phyloP scores from a whole-genome alignment of 2,888 invertebrate genomes.

The Caenorhabditis plicata region DNA sequence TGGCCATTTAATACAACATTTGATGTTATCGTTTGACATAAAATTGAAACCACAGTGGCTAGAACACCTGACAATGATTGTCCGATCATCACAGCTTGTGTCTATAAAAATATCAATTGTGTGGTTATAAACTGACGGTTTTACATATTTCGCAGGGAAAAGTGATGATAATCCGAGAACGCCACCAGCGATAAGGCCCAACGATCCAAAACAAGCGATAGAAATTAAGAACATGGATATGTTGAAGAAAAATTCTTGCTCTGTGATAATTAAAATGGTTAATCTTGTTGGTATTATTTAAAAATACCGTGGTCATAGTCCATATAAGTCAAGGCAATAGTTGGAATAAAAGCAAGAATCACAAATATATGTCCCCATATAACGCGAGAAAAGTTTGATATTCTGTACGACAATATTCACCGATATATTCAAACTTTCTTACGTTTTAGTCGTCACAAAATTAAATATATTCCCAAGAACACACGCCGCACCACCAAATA shows the following conservation, averaged over 20 bases:
- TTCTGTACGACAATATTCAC: constrained; percentile 14
- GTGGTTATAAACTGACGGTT: constrained; percentile 2
- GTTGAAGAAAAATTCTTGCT: constrained; percentile 41
- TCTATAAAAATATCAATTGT: constrained; percentile 25
- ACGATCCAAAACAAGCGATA: constrained; percentile 40
- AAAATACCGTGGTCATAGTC: constrained; percentile 38
- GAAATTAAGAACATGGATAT: constrained; percentile 35
- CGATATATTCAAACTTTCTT: neutral
- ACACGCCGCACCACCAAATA: constrained; percentile 41
- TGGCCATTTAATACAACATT: constrained; percentile 43
- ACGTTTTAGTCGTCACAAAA: constrained; percentile 37
- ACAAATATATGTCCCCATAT: constrained; percentile 45
- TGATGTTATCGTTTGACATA: constrained; percentile 36
- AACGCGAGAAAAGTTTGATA: constrained; percentile 42
- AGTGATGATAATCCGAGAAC: constrained; percentile 40
- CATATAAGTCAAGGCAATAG: constrained; percentile 37
- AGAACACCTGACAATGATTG: constrained; percentile 44
- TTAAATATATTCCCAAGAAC: constrained; percentile 44
- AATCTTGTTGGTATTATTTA: neutral
- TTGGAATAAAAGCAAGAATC: constrained; percentile 40
- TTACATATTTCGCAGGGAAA: constrained; percentile 38
- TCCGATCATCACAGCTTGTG: constrained; percentile 47
- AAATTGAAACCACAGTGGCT: constrained; percentile 24
- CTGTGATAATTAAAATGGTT: constrained; percentile 12
- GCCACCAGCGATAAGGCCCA: constrained; percentile 48